Evolutionary conservation across 2,797 vertebrate species (phyloP).

Genomic region (Leptodactylus fallax): DNA sequence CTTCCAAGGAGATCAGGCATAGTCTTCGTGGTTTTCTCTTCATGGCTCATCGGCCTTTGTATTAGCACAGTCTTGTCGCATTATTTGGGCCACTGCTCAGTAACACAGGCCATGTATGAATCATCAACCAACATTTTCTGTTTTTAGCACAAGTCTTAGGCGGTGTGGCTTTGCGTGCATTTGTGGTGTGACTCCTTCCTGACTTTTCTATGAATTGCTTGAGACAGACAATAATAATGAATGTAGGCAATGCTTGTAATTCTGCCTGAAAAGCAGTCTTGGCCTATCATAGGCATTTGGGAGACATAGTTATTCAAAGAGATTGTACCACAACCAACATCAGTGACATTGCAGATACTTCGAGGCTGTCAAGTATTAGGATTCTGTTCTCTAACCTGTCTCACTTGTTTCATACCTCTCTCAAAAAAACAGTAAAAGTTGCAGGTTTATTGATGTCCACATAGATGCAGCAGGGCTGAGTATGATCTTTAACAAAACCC

Average conservation of each 20-base stretch:
- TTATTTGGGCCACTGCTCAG: slow-evolving; percentile 47
- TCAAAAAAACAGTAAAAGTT: background rate
- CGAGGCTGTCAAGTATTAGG: background rate
- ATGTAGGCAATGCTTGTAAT: slow-evolving; percentile 67
- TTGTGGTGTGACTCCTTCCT: slow-evolving; percentile 67
- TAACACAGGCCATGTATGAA: slow-evolving; percentile 59
- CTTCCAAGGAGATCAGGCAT: background rate
- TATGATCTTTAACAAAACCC: too few relatives aligned
- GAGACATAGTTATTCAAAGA: slow-evolving; percentile 67
- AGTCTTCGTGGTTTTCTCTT: background rate
- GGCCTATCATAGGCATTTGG: slow-evolving; percentile 66
- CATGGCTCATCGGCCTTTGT: background rate
- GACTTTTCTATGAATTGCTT: slow-evolving; percentile 68
- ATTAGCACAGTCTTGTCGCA: slow-evolving; percentile 34
- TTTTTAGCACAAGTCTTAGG: slow-evolving; percentile 66
- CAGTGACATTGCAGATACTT: background rate
- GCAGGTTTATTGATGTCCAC: background rate
- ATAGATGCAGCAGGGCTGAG: background rate
- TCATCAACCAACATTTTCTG: slow-evolving; percentile 65
- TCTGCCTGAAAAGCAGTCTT: slow-evolving; percentile 68
- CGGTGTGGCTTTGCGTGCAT: slow-evolving; percentile 63
- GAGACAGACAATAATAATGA: slow-evolving; percentile 67
- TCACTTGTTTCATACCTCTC: too few relatives aligned
- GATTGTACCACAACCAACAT: background rate
- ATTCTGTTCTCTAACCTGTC: background rate